Conservation (phyloP, 2,888 invertebrate genomes). For the Watsonalla binaria region DNA sequence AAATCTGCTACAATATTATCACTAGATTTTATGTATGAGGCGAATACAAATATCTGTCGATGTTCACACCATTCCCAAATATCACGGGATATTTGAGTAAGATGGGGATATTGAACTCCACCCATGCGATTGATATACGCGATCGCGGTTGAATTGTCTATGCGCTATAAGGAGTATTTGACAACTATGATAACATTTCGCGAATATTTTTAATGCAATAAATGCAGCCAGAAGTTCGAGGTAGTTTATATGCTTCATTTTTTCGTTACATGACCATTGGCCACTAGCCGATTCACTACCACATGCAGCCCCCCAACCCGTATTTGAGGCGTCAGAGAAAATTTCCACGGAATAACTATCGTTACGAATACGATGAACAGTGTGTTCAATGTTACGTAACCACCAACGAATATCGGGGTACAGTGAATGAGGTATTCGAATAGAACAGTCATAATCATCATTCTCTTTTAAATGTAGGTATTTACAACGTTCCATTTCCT, state of each 20-base stretch:
- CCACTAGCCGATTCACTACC: background rate
- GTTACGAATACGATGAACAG: background rate
- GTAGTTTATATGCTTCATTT: background rate
- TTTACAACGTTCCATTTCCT: background rate
- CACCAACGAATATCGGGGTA: background rate
- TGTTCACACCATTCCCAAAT: constrained; percentile 14
- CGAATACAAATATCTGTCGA: constrained; percentile 6
- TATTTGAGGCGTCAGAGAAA: background rate
- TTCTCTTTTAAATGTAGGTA: background rate
- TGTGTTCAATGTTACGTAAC: background rate
- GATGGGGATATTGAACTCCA: constrained; percentile 5
- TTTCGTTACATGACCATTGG: background rate
- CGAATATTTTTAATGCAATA: background rate
- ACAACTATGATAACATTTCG: background rate
- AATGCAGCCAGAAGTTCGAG: background rate
- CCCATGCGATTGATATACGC: constrained; percentile 2
- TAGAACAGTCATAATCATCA: background rate
- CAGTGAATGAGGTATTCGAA: background rate
- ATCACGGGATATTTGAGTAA: constrained; percentile 4
- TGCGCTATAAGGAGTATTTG: background rate
- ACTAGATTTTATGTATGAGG: constrained; percentile 7
- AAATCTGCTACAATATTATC: constrained; percentile 10
- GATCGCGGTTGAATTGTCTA: background rate
- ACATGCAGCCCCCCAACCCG: background rate
- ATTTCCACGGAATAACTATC: background rate